Base-by-base conservation (phyloP, 2,888 invertebrate genomes). In the Tachina lurida region DNA sequence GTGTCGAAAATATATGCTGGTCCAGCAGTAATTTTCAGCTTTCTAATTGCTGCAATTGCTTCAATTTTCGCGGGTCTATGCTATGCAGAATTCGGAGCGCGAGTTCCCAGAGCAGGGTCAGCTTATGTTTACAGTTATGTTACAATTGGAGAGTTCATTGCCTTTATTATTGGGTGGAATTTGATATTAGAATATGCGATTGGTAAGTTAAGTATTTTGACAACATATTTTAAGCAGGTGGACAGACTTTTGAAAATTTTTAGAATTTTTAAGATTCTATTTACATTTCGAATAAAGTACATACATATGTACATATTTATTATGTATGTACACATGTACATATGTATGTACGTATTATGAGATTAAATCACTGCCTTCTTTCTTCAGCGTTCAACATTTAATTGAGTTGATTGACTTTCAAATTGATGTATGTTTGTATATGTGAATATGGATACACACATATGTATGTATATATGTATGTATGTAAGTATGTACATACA, bases 51-150 rank as follows among this genome's bases (percentile, higher is more conserved):
- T 0, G 98, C 97, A 0, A 92, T 98, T 9, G 97, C 97, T n/a
- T 97, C 97, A 15, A 95, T 97, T 71, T 96, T 98, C 91, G 97
- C 98, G 89, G 97, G 92, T n/a, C 93, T 98, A 0, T 98, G 97
- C 90, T 98, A 97, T 92, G 97, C 98, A 0, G 98, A 98, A 93
- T 98, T 98, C 91, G 98, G 97, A 0, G 96, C 97, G 0, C 93
- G 97, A 83, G 97, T 97, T 1, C 98, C 98, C 0, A 96, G 96
- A 90, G 97, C 97, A 0, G 98, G 98, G 7, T 98, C 97, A 0
- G 98, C 98, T 0, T 98, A 98, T 90, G 95, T 98, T 9, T 98
- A 98, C 94, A 97, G 97, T 91, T 98, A 98, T 91, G 98, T 98
- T 19, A 97, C 97, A 71, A 96, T 98, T 78, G 98, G 98, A 1